Evolutionary conservation across 2,888 invertebrate genomes (phyloP).

Genomic region (Ceriagrion tenellum): DNA sequence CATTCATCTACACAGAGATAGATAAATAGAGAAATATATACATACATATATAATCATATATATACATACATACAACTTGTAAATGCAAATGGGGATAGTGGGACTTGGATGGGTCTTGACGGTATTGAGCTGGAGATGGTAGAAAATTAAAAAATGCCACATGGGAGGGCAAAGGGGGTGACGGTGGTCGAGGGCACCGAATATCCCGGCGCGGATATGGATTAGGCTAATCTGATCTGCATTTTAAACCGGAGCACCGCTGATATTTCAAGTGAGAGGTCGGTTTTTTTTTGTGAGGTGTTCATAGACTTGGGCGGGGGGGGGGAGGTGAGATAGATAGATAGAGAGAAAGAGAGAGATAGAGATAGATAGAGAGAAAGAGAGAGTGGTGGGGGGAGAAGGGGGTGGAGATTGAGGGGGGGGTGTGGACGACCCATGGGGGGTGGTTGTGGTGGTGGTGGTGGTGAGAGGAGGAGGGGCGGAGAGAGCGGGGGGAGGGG

Average conservation of each 20-base stretch:
- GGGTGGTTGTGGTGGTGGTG: constrained; percentile 69
- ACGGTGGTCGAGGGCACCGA: neutral
- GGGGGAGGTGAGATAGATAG: constrained; percentile 27
- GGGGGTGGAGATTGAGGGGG: constrained; percentile 45
- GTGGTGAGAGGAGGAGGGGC: constrained; percentile 68
- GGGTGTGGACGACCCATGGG: constrained; percentile 24
- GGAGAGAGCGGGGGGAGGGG: constrained; percentile 69
- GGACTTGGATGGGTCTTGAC: neutral
- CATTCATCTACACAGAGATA: neutral
- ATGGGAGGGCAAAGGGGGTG: neutral
- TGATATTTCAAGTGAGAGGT: constrained; percentile 1
- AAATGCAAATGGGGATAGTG: neutral
- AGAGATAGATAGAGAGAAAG: too few species aligned
- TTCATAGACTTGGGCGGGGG: neutral
- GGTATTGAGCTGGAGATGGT: neutral
- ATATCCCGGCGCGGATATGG: neutral
- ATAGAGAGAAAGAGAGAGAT: too few species aligned
- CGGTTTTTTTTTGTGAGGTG: neutral
- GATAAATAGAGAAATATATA: neutral
- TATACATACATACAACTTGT: neutral
- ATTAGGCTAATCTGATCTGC: constrained; percentile 43
- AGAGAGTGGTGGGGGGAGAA: constrained; percentile 66
- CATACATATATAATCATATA: neutral
- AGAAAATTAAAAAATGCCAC: neutral
- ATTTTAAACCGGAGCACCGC: constrained; percentile 63